Conservation (phyloP, 1,140 invertebrate species). For the Dolichoris vasculosae region DNA sequence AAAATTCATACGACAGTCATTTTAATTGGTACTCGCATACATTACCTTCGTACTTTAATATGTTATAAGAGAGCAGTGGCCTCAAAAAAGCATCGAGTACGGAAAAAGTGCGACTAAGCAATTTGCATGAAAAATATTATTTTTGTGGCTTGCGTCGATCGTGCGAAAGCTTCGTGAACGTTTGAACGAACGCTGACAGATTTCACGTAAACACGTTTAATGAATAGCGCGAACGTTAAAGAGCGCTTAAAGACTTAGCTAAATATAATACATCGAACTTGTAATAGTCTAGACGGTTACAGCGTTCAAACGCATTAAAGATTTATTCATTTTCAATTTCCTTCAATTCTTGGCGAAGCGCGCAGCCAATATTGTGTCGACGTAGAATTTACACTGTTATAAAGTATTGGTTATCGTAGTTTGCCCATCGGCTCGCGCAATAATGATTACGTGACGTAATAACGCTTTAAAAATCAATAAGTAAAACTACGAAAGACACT, state of each 20-base stretch:
- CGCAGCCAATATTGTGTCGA: background rate
- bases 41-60: background rate
- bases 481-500: background rate
- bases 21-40: background rate
- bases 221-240: background rate
- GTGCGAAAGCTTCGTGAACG: background rate
- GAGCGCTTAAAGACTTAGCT: conserved; percentile 4
- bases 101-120: conserved; percentile 16
- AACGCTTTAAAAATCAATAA: conserved; percentile 7
- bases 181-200: background rate
- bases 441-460: conserved; percentile 14
- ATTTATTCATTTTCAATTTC: conserved; percentile 33
- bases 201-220: conserved; percentile 32
- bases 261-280: background rate
- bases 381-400: background rate
- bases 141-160: background rate
- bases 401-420: background rate
- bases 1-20: background rate
- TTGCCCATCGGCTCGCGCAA: background rate
- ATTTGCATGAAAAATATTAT: conserved; percentile 17
- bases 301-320: background rate
- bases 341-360: background rate
- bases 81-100: background rate
- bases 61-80: background rate
- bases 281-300: background rate